Conservation (phyloP, 2,797 vertebrate species). For the Artibeus jamaicensis region DNA sequence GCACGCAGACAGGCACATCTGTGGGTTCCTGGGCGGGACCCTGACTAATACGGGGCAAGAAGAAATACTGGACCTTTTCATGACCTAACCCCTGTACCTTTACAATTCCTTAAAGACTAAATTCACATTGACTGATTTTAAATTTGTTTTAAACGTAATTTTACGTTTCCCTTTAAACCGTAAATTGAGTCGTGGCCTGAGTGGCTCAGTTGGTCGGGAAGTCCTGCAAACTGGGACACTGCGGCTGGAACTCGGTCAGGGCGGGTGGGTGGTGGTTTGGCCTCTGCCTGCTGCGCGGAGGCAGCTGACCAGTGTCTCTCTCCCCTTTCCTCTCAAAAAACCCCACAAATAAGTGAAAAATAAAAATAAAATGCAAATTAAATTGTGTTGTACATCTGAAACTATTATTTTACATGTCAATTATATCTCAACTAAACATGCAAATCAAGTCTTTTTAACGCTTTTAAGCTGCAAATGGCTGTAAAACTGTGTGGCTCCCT, state of each 20-base stretch:
- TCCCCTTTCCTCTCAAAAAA: too few relatives aligned
- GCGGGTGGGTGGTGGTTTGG: too few relatives aligned
- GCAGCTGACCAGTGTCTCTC: too few relatives aligned
- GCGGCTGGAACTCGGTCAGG: too few relatives aligned
- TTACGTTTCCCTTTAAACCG: not conserved
- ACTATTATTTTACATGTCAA: not conserved
- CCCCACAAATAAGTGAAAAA: too few relatives aligned
- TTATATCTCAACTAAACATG: not conserved
- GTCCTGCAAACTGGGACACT: too few relatives aligned
- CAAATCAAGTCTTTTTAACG: not conserved
- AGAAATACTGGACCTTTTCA: not conserved
- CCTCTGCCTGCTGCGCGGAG: too few relatives aligned
- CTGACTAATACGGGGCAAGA: not conserved
- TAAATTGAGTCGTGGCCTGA: too few relatives aligned
- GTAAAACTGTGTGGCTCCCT: fast-evolving
- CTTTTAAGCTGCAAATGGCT: not conserved
- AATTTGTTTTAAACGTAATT: not conserved
- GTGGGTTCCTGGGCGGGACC: not conserved
- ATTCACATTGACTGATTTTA: not conserved
- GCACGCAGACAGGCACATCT: not conserved
- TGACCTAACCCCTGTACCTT: not conserved
- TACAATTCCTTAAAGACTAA: not conserved
- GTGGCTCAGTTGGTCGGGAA: too few relatives aligned
- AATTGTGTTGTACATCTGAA: not conserved
- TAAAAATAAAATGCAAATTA: too few relatives aligned